phyloP scores from a whole-genome alignment of 2,797 vertebrate species.

The Eutrigla gurnardus region DNA sequence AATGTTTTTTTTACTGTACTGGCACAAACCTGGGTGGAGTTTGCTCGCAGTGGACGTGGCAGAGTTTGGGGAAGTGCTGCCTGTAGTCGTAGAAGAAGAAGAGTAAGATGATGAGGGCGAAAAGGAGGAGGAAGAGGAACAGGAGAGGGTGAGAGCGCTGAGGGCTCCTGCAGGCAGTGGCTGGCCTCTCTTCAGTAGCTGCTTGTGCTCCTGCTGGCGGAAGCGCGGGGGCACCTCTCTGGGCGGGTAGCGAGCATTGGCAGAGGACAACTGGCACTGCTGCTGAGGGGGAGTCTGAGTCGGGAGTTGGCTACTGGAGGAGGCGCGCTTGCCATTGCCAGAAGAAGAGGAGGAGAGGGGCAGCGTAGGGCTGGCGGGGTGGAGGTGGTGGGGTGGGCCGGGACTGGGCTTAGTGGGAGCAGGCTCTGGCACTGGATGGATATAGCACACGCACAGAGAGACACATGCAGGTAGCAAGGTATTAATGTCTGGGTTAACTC shows the following conservation, averaged over 20 bases:
- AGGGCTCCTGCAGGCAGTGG: constrained; percentile 90
- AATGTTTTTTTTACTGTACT: constrained; percentile 7
- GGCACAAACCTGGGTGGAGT: constrained; percentile 82
- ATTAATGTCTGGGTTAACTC: constrained; percentile 58
- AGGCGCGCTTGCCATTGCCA: constrained; percentile 84
- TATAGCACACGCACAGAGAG: constrained; percentile 63
- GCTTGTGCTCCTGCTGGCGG: constrained; percentile 98
- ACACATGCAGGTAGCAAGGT: constrained; percentile 66
- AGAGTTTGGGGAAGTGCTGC: constrained; percentile 67
- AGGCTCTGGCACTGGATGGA: constrained; percentile 93
- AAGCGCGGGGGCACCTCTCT: constrained; percentile 97
- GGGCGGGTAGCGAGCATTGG: constrained; percentile 92
- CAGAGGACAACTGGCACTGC: constrained; percentile 82
- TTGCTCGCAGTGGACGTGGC: constrained; percentile 82
- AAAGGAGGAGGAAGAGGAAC: constrained; percentile 62
- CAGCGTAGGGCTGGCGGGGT: constrained; percentile 88
- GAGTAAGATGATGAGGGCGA: constrained; percentile 60
- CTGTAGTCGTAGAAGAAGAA: constrained; percentile 67
- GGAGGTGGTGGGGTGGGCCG: constrained; percentile 87
- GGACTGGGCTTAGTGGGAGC: constrained; percentile 89
- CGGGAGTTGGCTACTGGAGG: constrained; percentile 85
- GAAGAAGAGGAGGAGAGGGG: constrained; percentile 90
- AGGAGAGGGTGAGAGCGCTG: constrained; percentile 63
- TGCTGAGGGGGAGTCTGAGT: constrained; percentile 75
- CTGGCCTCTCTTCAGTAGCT: constrained; percentile 96